phyloP scores from a whole-genome alignment of 2,113 vertebrate species.

The Sphaerodactylus townsendi region DNA sequence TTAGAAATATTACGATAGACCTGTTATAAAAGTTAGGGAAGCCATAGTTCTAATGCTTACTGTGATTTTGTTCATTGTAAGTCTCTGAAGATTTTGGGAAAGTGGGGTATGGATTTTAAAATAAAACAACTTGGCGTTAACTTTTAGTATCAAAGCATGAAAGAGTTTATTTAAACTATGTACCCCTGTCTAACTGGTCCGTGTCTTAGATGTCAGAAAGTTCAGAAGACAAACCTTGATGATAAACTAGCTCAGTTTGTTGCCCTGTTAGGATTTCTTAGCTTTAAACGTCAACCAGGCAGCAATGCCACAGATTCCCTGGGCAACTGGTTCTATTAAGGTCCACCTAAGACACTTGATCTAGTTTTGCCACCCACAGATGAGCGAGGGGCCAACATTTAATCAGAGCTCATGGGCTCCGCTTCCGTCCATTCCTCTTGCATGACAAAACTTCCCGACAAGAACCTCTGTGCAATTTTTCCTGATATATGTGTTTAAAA shows the following conservation, averaged over 20 bases:
- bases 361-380: background rate
- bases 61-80: no score
- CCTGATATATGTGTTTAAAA: background rate
- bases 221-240: background rate
- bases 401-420: background rate
- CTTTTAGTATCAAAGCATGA: background rate
- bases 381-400: background rate
- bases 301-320: background rate
- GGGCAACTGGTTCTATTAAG: background rate
- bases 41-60: background rate
- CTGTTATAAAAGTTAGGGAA: background rate
- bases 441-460: background rate
- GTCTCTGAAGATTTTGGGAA: background rate
- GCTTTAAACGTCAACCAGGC: background rate
- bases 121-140: no score
- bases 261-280: background rate
- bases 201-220: background rate
- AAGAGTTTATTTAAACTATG: background rate
- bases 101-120: no score
- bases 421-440: no score
- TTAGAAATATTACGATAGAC: background rate
- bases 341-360: background rate
- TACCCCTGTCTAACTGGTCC: background rate
- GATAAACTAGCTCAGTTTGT: background rate
- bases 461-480: background rate